Evolutionary conservation across 2,888 invertebrate genomes (phyloP), one percentile per base, ranked within the genome.

Genomic region (Branchellion lobata): DNA sequence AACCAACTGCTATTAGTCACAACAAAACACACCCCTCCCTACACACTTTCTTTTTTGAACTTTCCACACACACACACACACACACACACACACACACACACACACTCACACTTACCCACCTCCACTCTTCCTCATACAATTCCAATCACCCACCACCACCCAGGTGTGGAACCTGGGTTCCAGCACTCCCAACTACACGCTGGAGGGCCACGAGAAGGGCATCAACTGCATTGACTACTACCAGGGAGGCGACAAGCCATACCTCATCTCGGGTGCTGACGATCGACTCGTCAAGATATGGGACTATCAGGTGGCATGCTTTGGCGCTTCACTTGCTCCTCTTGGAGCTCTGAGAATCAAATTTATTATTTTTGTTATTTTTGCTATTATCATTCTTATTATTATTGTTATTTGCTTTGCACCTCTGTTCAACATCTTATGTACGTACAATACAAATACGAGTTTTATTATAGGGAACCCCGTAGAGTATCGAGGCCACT

Each of bases 181-280:
- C 0, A 92, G 93, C n/a, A 92, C 93, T 24, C 95, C 98, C 0
- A 99, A 99, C 89, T 99, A 99, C 88, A 98, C 99, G 0, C 89
- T 99, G 36, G 98, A 99, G 86, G 98, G 90, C 0, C 99, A 99
- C 85, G 97, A 97, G 85, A 98, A 98, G 87, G 99, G 99, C 34
- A 96, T 98, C 0, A 99, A 99, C 88, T 98, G 98, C 88, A 95
- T 99, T 0, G 98, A 99, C 88, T 99, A 99, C 86, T 99, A 99
- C 87, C 94, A 96, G 86, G 98, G 96, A 8, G 98, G 97, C 3
- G 99, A 99, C 86, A 99, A 99, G 85, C 99, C 99, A 0, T 99
- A 99, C 87, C 90, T 99, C 78, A 98, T 98, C 94, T 98, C 98
- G 76, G 99, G 99, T 1, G 98, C 98, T 36, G 99, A 99, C 87